Evolutionary conservation across 2,113 vertebrate species (phyloP), one percentile per base, ranked within the genome.

Genomic region (Calyptomena viridis): DNA sequence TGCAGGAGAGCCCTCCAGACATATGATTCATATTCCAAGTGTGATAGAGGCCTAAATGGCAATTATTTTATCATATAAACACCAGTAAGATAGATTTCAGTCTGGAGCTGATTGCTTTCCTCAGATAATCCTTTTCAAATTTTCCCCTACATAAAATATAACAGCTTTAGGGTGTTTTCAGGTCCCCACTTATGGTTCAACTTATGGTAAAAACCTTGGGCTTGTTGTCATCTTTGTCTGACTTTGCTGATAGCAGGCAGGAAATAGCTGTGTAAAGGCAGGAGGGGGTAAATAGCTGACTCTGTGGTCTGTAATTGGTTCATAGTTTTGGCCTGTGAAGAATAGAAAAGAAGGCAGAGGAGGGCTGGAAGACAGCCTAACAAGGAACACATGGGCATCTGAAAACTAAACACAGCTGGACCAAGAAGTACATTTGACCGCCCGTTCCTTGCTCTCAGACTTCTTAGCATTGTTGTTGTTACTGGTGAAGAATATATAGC

Each of bases 291-390:
- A 97, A 97, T 93, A 96, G 94, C 96, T 96, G 91, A 95, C 97
- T 98, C 95, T 97, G 97, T 94, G 93, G 94, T 97, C 95, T 98
- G 95, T 98, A 98, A 98, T 98, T 98, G 98, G 98, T 98, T 98
- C 96, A 97, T 97, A 97, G 92, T 95, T 97, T 97, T 95, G 95
- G 97, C 95, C 89, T 93, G 89, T 90, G 96, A 97, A 95, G 97
- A 97, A 97, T 95, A 96, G 93, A 96, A 91, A 94, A 93, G 91
- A 92, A 95, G 95, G 94, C 79, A 94, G 91, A 96, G 96, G 89
- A 97, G 92, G 93, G 94, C 92, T 90, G 97, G 95, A 96, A 94
- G 87, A 72, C 91, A 90, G 93, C 94, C 96, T 98, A 98, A 98
- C 96, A 97, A 98, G 98, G 97, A 97, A 96, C 97, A 98, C 97